Base-by-base conservation (phyloP, 2,888 invertebrate species). In the Chouioia cunea region DNA sequence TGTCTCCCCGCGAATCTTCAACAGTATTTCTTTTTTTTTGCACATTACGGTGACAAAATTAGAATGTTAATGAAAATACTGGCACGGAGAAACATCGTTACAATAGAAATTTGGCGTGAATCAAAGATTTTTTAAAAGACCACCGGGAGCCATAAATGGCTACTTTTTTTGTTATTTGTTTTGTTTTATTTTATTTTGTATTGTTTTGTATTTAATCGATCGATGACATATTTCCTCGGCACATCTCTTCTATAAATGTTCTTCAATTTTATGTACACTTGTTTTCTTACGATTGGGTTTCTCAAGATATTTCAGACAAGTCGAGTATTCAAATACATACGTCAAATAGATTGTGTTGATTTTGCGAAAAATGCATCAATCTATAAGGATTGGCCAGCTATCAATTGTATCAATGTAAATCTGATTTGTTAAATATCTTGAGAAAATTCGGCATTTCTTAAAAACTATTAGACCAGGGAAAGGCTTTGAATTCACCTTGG, bases 21-120 rank as follows among this genome's bases (percentile, higher is more conserved):
- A 43, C 59, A 36, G n/a, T 27, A 27, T 64, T 44, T 66, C 36
- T 46, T 44, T 22, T 14, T 23, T 57, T 52, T 36, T 10, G 23
- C 44, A 43, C 23, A 54, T 53, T 27, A 22, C 22, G 36, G 36
- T 27, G 53, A 12, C 46, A 70, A 70, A 50, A 43, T 36, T 4
- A 14, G n/a, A 43, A 47, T 23, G 27, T n/a, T 15, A 16, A 65
- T 2, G 27, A 65, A 46, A 60, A 56, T 54, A 70, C 65, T 65
- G 60, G 60, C 65, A 60, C 65, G 65, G 65, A 70, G 50, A 70
- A 70, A 65, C 65, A 65, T 65, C 60, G 47, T 70, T 65, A 70
- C 50, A 70, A 65, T 65, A 14, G 50, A 52, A 69, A 56, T 70
- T 65, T 65, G 56, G 43, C 53, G 64, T 53, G 23, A 65, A 70